Percentiles rank a stretch among this genome's conserved stretches.
phyloP scores from a whole-genome alignment of 2,113 vertebrate genomes.

The Daphoenositta chrysoptera region DNA sequence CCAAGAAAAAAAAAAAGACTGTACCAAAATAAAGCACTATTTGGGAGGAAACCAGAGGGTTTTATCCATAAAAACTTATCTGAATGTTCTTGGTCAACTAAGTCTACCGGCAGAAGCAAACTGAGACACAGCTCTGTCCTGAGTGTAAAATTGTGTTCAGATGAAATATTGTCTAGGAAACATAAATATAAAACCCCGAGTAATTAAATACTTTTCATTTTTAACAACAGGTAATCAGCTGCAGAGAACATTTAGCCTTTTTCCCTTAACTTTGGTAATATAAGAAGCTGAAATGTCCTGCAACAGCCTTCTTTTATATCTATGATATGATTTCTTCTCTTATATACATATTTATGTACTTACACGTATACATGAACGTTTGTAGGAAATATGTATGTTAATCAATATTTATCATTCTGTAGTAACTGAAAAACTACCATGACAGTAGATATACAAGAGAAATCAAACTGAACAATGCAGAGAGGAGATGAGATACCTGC shows the following conservation, averaged over 20 bases:
- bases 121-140: not conserved
- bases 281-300: not conserved
- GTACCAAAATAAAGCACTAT: not conserved
- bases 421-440: not conserved
- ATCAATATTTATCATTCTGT: not conserved
- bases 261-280: not conserved
- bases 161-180: not conserved
- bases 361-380: fast-evolving
- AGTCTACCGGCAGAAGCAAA: not conserved
- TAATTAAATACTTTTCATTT: not conserved
- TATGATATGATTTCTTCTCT: not conserved
- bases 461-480: not conserved
- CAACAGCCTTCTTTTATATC: not conserved
- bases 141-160: not conserved
- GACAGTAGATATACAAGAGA: not conserved
- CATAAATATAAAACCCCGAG: not conserved
- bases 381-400: not conserved
- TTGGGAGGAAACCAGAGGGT: not conserved
- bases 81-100: not conserved
- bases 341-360: not conserved
- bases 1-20: no score
- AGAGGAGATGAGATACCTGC: not conserved
- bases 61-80: not conserved
- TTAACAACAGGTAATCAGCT: not conserved
- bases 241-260: not conserved